phyloP scores from a whole-genome alignment of 2,888 invertebrate genomes.

The Tiliacea aurago region DNA sequence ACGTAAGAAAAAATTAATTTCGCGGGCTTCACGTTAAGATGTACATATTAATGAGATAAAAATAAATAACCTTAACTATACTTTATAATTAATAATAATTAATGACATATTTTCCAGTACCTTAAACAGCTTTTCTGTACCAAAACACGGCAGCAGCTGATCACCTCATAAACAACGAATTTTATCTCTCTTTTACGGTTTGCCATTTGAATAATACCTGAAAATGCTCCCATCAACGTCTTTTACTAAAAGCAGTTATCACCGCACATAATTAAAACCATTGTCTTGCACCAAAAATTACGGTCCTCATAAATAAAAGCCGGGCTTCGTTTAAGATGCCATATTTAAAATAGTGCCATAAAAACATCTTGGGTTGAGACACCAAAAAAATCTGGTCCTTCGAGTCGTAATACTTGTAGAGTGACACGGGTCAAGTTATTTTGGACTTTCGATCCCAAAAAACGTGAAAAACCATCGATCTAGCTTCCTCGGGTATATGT shows the following conservation, averaged over 20 bases:
- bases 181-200: conserved; percentile 65
- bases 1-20: too few relatives aligned
- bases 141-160: conserved; percentile 43
- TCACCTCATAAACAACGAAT: conserved; percentile 56
- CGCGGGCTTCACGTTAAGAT: too few relatives aligned
- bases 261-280: conserved; percentile 88
- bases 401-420: neutral
- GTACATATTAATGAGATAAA: too few relatives aligned
- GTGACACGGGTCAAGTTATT: conserved; percentile 63
- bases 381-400: conserved; percentile 68
- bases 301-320: conserved; percentile 82
- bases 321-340: conserved; percentile 79
- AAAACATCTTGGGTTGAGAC: conserved; percentile 80
- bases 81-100: neutral
- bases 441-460: conserved; percentile 76
- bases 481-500: conserved; percentile 78
- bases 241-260: conserved; percentile 85
- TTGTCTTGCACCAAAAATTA: conserved; percentile 87
- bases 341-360: conserved; percentile 89
- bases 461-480: conserved; percentile 82
- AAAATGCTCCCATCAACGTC: conserved; percentile 77
- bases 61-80: too few relatives aligned
- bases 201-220: conserved; percentile 75
- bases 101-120: neutral
- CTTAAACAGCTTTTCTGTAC: conserved; percentile 10